phyloP scores from a whole-genome alignment of 2,113 vertebrate species.

The Cochlearius cochlearius region DNA sequence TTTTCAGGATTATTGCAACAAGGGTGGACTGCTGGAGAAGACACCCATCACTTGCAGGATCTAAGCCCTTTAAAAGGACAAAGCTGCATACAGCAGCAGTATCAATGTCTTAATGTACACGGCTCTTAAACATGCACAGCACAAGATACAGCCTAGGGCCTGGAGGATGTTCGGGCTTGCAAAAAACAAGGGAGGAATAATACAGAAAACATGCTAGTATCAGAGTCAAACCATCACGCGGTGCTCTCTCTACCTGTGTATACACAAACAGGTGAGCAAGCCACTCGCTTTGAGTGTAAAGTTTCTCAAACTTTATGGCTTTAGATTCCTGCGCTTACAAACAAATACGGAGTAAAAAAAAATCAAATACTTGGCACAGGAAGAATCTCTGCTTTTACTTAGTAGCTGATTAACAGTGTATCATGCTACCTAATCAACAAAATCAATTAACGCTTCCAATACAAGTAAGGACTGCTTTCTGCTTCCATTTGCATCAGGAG shows the following conservation, averaged over 20 bases:
- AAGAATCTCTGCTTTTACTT: neutral
- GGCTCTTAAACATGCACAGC: neutral
- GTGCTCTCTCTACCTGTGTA: neutral
- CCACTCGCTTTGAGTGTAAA: neutral
- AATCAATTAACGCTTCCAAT: neutral
- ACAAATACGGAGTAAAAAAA: neutral
- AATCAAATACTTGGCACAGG: neutral
- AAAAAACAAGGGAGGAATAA: neutral
- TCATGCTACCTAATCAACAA: neutral
- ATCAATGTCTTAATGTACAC: neutral
- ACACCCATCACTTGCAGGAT: neutral
- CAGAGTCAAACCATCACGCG: neutral
- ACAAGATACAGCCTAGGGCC: neutral
- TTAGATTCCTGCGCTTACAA: neutral
- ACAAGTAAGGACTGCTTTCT: neutral
- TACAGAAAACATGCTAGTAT: neutral
- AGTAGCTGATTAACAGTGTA: neutral
- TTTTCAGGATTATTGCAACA: neutral
- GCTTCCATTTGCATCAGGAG: neutral
- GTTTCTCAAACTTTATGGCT: neutral
- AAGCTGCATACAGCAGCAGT: neutral
- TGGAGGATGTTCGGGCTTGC: neutral
- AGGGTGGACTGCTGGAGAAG: neutral
- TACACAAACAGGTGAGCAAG: neutral
- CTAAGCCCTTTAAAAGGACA: neutral